Percentiles rank a stretch among this genome's conserved stretches.
phyloP scores from a whole-genome alignment of 2,888 invertebrate species.

The Ashinkailepas kermadecensis region DNA sequence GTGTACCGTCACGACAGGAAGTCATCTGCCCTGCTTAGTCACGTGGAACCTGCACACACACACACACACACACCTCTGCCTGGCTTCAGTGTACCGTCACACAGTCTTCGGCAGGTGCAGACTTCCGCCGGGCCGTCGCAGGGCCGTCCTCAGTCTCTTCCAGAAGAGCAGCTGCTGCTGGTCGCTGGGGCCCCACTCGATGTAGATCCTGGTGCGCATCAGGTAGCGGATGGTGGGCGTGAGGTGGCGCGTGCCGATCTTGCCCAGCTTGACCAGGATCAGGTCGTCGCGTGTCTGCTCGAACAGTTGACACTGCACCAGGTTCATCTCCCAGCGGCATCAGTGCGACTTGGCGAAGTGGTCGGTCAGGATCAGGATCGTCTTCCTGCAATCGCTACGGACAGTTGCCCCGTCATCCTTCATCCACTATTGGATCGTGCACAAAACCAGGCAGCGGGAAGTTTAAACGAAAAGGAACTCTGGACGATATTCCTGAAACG shows the following conservation, averaged over 20 bases:
- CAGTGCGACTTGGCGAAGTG: constrained; percentile 62
- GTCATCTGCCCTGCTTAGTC: too few relatives aligned
- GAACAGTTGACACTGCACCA: constrained; percentile 57
- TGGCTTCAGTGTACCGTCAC: neutral
- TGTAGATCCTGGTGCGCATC: constrained; percentile 61
- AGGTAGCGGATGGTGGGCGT: constrained; percentile 55
- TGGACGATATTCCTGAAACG: too few relatives aligned
- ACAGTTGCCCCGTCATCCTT: too few relatives aligned
- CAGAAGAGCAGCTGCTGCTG: constrained; percentile 37
- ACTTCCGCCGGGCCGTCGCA: neutral
- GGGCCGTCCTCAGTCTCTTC: constrained; percentile 35
- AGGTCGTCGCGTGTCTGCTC: constrained; percentile 51
- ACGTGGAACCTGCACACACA: too few relatives aligned
- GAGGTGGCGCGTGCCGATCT: constrained; percentile 50
- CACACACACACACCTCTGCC: too few relatives aligned
- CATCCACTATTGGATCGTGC: too few relatives aligned
- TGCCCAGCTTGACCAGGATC: constrained; percentile 55
- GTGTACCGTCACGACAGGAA: too few relatives aligned
- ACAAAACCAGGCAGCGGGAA: too few relatives aligned
- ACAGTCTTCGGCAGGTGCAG: neutral
- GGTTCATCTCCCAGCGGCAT: constrained; percentile 62
- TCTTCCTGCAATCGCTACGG: constrained; percentile 49
- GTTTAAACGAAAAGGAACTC: too few relatives aligned
- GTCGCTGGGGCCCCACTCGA: constrained; percentile 54
- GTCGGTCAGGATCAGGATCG: constrained; percentile 59